Evolutionary conservation across 2,797 vertebrate species (phyloP).

Genomic region (Gallinago nigripennis): DNA sequence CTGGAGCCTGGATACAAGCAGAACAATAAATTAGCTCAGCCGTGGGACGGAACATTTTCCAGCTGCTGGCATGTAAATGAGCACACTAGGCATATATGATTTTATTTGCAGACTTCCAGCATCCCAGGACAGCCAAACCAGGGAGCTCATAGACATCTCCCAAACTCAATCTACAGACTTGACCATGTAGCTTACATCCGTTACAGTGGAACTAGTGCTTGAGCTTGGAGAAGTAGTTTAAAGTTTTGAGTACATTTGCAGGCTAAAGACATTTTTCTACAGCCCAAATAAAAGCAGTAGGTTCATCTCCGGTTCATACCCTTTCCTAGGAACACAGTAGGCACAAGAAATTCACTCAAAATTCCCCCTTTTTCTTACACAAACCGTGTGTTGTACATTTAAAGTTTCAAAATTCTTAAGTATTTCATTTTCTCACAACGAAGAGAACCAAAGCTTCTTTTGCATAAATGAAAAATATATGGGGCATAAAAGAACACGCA

Average conservation of each 20-base stretch:
- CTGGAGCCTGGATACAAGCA: neutral
- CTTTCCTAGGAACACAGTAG: neutral
- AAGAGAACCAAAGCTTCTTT: neutral
- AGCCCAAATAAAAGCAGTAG: neutral
- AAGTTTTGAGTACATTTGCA: neutral
- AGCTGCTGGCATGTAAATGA: neutral
- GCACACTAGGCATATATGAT: neutral
- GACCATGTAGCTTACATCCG: neutral
- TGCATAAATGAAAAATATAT: neutral
- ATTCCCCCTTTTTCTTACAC: neutral
- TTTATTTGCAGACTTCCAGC: neutral
- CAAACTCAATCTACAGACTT: neutral
- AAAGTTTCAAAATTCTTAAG: neutral
- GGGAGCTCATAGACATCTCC: neutral
- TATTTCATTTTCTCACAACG: neutral
- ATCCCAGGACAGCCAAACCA: neutral
- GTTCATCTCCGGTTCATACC: neutral
- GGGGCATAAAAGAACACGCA: neutral
- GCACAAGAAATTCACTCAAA: neutral
- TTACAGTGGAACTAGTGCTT: neutral
- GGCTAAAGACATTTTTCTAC: neutral
- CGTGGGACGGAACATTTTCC: neutral
- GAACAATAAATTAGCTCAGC: neutral
- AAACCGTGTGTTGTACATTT: neutral
- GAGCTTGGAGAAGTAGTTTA: neutral